These are phyloP conservation scores for Lates calcarifer DNA, from an alignment of 2,113 vertebrate species.

Conservation along the genomic window DNA sequence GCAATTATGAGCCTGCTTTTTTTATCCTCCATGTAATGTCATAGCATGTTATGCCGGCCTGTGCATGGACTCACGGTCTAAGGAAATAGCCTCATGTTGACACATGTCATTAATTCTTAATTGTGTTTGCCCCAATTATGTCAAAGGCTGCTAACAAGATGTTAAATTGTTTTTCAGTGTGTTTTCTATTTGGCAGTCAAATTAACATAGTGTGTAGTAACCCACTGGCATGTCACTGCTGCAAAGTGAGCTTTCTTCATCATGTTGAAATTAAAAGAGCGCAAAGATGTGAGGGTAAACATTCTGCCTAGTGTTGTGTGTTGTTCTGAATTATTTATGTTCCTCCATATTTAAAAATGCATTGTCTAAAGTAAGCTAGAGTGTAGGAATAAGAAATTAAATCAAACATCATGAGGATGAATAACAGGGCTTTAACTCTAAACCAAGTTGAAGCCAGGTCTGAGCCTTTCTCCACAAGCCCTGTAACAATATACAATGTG, in stretches of 20 bases:
- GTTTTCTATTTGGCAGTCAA: conserved; percentile 36
- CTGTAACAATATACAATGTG: background rate
- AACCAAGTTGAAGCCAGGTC: background rate
- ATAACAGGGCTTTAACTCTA: background rate
- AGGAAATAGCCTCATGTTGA: conserved; percentile 46
- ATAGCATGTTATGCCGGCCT: conserved; percentile 8
- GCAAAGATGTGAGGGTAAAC: conserved; percentile 8
- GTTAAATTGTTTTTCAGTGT: conserved; percentile 48
- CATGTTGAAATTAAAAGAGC: conserved; percentile 31
- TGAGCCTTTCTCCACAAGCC: background rate
- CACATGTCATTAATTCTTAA: conserved; percentile 68
- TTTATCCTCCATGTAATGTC: conserved; percentile 30
- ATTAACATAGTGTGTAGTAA: conserved; percentile 37
- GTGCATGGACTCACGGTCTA: background rate
- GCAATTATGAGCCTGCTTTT: background rate
- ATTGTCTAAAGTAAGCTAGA: conserved; percentile 29
- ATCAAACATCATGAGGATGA: background rate
- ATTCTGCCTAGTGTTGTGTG: background rate
- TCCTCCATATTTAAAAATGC: conserved; percentile 44
- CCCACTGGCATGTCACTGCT: conserved; percentile 14
- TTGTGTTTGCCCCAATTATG: conserved; percentile 67
- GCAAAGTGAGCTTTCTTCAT: conserved; percentile 34
- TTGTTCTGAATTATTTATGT: conserved; percentile 43
- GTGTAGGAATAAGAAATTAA: conserved; percentile 6
- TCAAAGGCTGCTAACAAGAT: conserved; percentile 54